Percentiles rank a stretch among this genome's conserved stretches.
Conservation (phyloP, 1,140 invertebrate genomes). For the Sitodiplosis mosellana region DNA sequence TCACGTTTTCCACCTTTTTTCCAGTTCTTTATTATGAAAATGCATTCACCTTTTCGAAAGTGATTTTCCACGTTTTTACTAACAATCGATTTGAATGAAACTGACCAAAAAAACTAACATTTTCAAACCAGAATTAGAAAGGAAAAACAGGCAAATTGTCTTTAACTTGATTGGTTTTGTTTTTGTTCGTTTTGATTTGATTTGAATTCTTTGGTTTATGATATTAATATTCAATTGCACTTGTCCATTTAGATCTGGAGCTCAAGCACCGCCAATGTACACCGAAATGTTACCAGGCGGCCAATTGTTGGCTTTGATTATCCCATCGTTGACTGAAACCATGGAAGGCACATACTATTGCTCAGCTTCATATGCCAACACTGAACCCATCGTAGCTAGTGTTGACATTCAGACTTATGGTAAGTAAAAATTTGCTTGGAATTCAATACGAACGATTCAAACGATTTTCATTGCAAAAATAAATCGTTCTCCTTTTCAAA, state of each 20-base stretch:
- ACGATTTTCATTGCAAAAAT: neutral
- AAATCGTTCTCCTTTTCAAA: slow-evolving; percentile 1
- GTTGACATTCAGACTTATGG: slow-evolving; percentile 56
- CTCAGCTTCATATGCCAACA: slow-evolving; percentile 52
- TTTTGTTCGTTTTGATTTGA: neutral
- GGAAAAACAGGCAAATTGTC: too few species aligned
- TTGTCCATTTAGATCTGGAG: slow-evolving; percentile 13
- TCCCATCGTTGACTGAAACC: slow-evolving; percentile 48
- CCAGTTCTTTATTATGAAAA: too few species aligned
- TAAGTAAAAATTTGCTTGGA: slow-evolving; percentile 26
- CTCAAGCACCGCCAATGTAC: slow-evolving; percentile 37
- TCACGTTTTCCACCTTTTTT: too few species aligned
- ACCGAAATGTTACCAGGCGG: slow-evolving; percentile 39
- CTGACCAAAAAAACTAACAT: too few species aligned
- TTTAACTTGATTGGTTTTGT: too few species aligned
- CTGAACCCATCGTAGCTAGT: slow-evolving; percentile 37
- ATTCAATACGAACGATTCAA: neutral
- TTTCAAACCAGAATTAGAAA: too few species aligned
- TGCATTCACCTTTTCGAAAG: too few species aligned
- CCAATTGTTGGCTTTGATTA: slow-evolving; percentile 46
- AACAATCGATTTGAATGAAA: too few species aligned
- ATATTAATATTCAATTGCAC: neutral
- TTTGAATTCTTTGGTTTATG: neutral
- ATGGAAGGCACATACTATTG: slow-evolving; percentile 72
- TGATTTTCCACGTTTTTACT: too few species aligned